A percentile compares a stretch with the other conserved stretches of the same genome.
Conservation (phyloP, 2,113 vertebrate genomes). For the Puma concolor region DNA sequence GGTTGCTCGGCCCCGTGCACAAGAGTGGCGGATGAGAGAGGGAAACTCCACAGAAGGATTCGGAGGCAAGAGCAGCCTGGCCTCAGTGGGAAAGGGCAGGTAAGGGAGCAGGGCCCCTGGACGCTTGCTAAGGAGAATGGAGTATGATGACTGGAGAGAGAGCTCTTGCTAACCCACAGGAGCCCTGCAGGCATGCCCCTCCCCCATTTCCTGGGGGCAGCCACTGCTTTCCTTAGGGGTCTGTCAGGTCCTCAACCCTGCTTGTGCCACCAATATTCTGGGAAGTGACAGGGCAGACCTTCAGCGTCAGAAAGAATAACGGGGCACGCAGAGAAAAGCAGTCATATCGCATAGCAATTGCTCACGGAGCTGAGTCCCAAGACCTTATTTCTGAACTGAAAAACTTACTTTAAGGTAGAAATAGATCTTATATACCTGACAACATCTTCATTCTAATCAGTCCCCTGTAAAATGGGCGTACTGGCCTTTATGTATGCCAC, state of each 20-base stretch:
- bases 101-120: neutral
- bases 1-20: neutral
- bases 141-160: too few relatives aligned
- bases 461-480: neutral
- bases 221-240: neutral
- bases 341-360: neutral
- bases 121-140: neutral
- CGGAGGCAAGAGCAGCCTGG: neutral
- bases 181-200: accelerated
- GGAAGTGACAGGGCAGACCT: neutral
- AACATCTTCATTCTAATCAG: neutral
- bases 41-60: neutral
- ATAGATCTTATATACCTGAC: neutral
- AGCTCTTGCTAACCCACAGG: neutral
- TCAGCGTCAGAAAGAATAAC: neutral
- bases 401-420: neutral
- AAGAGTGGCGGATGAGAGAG: neutral
- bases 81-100: neutral
- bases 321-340: neutral
- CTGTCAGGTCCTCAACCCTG: neutral
- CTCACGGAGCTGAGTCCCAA: neutral
- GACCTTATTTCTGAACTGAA: slow-evolving; percentile 31
- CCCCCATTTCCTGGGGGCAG: neutral
- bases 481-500: neutral
- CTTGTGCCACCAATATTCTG: neutral